Conservation (phyloP, 2,113 vertebrate genomes). For the Sminthopsis crassicaudata region DNA sequence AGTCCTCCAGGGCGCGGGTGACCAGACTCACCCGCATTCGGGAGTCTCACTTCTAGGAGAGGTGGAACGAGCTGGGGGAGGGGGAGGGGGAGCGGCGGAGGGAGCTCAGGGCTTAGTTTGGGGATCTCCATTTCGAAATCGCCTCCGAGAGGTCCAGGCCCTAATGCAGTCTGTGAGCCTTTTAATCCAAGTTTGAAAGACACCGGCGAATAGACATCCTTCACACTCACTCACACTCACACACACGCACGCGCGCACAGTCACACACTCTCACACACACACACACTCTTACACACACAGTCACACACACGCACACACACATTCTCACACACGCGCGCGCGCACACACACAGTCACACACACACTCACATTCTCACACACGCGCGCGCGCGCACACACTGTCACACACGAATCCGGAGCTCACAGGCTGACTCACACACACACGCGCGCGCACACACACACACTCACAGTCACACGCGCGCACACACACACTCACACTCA, state of each 20-base stretch:
- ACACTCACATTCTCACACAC: background rate
- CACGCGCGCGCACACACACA: background rate
- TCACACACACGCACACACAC: background rate
- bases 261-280: background rate
- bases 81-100: background rate
- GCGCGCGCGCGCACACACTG: background rate
- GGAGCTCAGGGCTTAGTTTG: background rate
- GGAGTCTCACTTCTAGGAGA: background rate
- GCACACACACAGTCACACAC: no score
- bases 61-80: no score
- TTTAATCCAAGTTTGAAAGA: slow-evolving; percentile 49
- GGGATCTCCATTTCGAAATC: background rate
- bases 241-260: background rate
- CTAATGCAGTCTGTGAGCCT: background rate
- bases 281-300: background rate
- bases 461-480: background rate
- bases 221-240: no score
- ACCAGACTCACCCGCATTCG: background rate
- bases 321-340: background rate
- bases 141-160: background rate
- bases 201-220: background rate
- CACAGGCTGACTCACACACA: background rate
- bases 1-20: background rate
- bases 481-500: background rate
- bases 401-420: background rate